Evolutionary conservation across 2,888 invertebrate genomes (phyloP), one percentile per base, ranked within the genome.

Genomic region (Melieria omissa): DNA sequence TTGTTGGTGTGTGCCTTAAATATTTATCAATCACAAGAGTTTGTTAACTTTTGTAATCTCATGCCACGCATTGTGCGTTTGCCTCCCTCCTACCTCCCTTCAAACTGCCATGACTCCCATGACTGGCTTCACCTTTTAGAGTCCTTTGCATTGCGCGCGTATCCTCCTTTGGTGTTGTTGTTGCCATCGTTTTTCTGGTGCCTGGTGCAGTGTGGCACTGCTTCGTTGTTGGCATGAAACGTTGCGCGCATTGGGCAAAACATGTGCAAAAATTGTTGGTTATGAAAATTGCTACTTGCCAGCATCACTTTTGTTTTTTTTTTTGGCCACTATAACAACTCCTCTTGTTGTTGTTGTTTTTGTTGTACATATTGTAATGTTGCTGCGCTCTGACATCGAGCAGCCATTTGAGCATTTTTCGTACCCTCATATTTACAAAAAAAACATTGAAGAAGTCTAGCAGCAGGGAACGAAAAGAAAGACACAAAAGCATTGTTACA

Each of bases 21-120:
- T 86, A 86, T 86, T 86, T 86, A 86, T 86, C 84, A 86, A 86
- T 86, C 85, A 85, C 80, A 78, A 77, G 80, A 85, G 83, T 86
- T 85, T 85, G 85, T 83, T 84, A 82, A 81, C 83, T 82, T 83
- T 81, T 64, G 70, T 64, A 63, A 70, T 64, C 62, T 69, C 69
- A 62, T 69, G 67, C 60, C 67, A 67, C 49, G 42, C 49, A 57
- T 60, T 67, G 57, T 49, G 12, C 10, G 60, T 6, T 46, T 14
- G 47, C 9, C n/a, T 46, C 54, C 5, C 29, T 29, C 42, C 44
- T 8, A 12, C 52, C 65, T 55, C 5, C 58, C 55, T 10, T 41
- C 45, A 14, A 46, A 7, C 9, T 42, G 44, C 14, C 42, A 41
- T 16, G 16, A 46, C 7, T 14, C 16, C 47, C 8, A 12, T 2